Base-by-base conservation (phyloP, 2,888 invertebrate species). In the Invenusta paracnida region DNA sequence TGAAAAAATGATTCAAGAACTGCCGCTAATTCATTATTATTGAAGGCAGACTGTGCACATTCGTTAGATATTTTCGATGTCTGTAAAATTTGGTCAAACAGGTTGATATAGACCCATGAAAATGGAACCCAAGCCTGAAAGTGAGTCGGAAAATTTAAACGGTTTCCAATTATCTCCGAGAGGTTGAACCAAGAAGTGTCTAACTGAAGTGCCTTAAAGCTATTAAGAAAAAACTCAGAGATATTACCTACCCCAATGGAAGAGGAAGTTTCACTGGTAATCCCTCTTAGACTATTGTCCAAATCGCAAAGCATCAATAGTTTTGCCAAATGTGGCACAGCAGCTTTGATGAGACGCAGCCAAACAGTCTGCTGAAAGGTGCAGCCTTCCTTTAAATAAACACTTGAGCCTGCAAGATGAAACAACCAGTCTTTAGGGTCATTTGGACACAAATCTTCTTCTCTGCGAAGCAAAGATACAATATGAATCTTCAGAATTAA, bases 191-290 rank as follows among this genome's bases (percentile, higher is more conserved):
- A 73, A 13, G 73, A 13, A 5, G 2, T 23, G 23, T 13, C 23
- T n/a, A 73, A 25, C 2, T 73, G 5, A 5, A 73, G 73, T 5
- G 2, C 11, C 2, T 23, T n/a, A 23, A 73, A 73, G 2, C 11
- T 73, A n/a, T 73, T 25, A 23, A 73, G 2, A 73, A 73, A 73
- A 73, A 73, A 73, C n/a, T n/a, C n/a, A n/a, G n/a, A n/a, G n/a
- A n/a, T n/a, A n/a, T n/a, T n/a, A n/a, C n/a, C n/a, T n/a, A n/a
- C n/a, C n/a, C n/a, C n/a, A 23, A 5, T 73, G 73, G 73, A 5
- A 5, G 23, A 13, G 2, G 17, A 5, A 17, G 48, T 48, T 17
- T 48, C 48, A 48, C 48, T 48, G 17, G 48, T 48, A 17, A 48
- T 48, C 25, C 2, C 27, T n/a, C 23, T 23, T n/a, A 73, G 23